Evolutionary conservation across 2,888 invertebrate species (phyloP), one percentile per base, ranked within the genome.

Genomic region (Elmis aenea): DNA sequence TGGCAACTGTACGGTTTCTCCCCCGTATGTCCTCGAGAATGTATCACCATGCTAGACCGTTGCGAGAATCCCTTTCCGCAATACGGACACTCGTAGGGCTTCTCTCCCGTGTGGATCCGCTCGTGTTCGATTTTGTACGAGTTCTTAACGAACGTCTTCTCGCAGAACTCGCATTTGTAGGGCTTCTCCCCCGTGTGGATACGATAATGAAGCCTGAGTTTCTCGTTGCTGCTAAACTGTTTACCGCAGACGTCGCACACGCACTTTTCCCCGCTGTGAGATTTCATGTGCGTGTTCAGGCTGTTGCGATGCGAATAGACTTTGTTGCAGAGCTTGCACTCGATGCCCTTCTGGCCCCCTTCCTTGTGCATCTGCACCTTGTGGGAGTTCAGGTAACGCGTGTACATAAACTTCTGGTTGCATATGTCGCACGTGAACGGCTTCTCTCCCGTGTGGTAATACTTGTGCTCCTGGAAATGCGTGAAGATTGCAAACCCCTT

Each of bases 371-470:
- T 67, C 0, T 67, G 61, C 25, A 68, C 69, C 2, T 69, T 61
- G 46, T 77, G 77, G 0, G 71, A 64, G 2, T 70, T 70, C 12
- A 77, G 53, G 44, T 75, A 75, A 56, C 76, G 75, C 1, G 66
- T 63, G 38, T 63, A 66, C 58, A 72, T 73, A 39, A 74, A 75
- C 13, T 72, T 70, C 38, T 74, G 73, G 20, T 73, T 74, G 45
- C 75, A 75, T 22, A 28, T 27, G n/a, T 6, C 12, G 13, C 26
- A 26, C 26, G n/a, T 10, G 11, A 6, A 12, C 4, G 66, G 66
- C 33, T 74, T 75, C 39, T 75, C 75, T 0, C 75, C 75, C 1
- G 71, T 73, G 16, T 15, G 24, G 6, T 6, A n/a, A 10, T 24
- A n/a, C 10, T 5, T 9, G 16, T 28, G 28, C 2, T 28, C 8